These are phyloP conservation scores for Entomobrya multifasciata DNA, from an alignment of 2,888 invertebrate species.

Conservation along the genomic window DNA sequence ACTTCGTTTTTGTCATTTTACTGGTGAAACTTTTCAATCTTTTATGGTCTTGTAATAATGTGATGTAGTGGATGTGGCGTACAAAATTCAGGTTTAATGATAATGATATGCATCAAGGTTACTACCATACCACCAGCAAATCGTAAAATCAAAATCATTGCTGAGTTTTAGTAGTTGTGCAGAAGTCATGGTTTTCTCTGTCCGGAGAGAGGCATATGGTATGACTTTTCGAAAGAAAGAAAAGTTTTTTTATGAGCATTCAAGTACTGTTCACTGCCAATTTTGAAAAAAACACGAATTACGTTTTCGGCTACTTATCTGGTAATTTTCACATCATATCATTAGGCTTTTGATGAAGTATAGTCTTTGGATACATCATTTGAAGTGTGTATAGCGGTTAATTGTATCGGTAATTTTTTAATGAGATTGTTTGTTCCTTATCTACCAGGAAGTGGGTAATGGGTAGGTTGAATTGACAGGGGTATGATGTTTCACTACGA, in stretches of 20 bases:
- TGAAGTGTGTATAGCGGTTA: too few species aligned
- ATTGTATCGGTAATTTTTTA: too few species aligned
- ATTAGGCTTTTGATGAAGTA: too few species aligned
- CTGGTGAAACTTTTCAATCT: background rate
- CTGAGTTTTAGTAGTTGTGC: too few species aligned
- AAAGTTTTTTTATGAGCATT: background rate
- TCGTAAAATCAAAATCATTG: too few species aligned
- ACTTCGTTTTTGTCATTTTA: background rate
- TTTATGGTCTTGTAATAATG: conserved; percentile 25
- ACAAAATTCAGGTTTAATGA: conserved; percentile 27
- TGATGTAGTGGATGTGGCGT: background rate
- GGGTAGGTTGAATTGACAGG: too few species aligned
- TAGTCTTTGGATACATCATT: too few species aligned
- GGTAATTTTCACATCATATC: too few species aligned
- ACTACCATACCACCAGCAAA: background rate
- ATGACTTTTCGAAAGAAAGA: background rate
- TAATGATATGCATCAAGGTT: conserved; percentile 34
- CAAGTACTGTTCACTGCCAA: background rate
- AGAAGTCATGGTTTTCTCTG: background rate
- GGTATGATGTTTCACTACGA: too few species aligned
- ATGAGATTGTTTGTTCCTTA: too few species aligned
- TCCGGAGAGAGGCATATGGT: background rate
- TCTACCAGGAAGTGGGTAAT: too few species aligned
- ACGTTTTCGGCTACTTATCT: background rate
- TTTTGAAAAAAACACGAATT: too few species aligned